Percentiles rank a stretch among this genome's conserved stretches.
Evolutionary conservation across 2,888 invertebrate genomes (phyloP).

Genomic region (Epinotia bilunana): DNA sequence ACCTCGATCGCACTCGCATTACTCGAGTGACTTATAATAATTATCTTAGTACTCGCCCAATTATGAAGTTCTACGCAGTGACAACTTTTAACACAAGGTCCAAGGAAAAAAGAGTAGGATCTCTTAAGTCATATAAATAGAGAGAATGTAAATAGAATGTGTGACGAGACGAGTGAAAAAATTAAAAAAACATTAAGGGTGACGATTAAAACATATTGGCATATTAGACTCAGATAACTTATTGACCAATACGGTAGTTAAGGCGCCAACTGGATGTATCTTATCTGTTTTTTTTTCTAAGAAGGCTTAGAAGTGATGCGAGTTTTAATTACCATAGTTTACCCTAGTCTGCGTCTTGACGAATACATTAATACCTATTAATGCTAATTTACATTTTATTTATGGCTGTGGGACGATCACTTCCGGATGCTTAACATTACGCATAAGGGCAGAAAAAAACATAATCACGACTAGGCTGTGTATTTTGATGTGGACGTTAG

Average conservation of each 20-base stretch:
- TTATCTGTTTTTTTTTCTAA: conserved; percentile 7
- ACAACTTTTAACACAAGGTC: no score
- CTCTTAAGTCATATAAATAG: no score
- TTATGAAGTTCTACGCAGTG: no score
- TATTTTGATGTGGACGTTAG: not conserved
- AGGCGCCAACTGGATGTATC: conserved; percentile 1
- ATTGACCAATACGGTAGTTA: not conserved
- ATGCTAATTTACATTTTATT: conserved; percentile 35
- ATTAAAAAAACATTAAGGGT: no score
- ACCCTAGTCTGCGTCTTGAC: conserved; percentile 23
- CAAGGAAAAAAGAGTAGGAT: no score
- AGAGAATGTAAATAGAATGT: no score
- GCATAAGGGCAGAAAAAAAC: conserved; percentile 12
- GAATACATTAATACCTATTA: conserved; percentile 34
- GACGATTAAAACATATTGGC: no score
- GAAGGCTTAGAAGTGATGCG: conserved; percentile 12
- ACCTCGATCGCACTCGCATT: no score
- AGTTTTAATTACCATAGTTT: conserved; percentile 42
- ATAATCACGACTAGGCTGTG: conserved; percentile 8
- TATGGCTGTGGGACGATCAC: conserved; percentile 32
- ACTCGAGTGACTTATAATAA: no score
- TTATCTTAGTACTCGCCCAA: no score
- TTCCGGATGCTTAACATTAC: conserved; percentile 40
- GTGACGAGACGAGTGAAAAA: no score
- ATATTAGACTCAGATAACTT: not conserved